A percentile compares a stretch with the other conserved stretches of the same genome.
Conservation (phyloP, 37 sponge, comb jelly and placozoan species). For the Eunapius fragilis region DNA sequence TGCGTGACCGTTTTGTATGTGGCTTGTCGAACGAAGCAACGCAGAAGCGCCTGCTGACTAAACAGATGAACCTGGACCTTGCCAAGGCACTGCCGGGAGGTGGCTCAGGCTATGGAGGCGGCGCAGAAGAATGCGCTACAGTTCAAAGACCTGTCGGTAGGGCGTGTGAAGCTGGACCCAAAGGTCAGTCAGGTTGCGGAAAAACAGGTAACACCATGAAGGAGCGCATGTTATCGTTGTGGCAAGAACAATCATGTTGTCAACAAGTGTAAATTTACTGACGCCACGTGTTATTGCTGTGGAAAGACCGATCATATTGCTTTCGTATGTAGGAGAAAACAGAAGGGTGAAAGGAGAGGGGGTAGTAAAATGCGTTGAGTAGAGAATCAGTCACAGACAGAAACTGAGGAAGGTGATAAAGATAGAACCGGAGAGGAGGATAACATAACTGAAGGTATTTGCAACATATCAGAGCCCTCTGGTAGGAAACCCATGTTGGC, state of each 20-base stretch:
- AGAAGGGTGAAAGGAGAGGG: neutral
- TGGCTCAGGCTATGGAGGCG: neutral
- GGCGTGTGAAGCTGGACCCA: neutral
- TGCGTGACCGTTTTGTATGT: constrained; percentile 44
- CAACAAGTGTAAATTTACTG: too few species aligned
- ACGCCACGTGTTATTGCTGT: too few species aligned
- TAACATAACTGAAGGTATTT: neutral
- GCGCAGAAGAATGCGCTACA: neutral
- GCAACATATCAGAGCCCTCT: neutral
- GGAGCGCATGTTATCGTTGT: constrained; percentile 16
- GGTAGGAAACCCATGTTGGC: neutral
- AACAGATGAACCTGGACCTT: constrained; percentile 5
- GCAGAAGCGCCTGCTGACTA: constrained; percentile 21
- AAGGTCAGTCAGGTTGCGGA: neutral
- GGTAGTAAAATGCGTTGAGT: neutral
- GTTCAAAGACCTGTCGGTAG: too few species aligned
- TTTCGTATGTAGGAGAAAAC: neutral
- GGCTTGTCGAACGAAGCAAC: constrained; percentile 10
- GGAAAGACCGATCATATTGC: constrained; percentile 13
- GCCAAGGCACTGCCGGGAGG: constrained; percentile 16
- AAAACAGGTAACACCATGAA: neutral
- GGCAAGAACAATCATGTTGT: constrained; percentile 21
- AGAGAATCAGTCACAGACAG: neutral
- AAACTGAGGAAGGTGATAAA: neutral
- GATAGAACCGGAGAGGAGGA: constrained; percentile 2